Evolutionary conservation across 2,113 vertebrate genomes (phyloP).

Genomic region (Podarcis muralis): DNA sequence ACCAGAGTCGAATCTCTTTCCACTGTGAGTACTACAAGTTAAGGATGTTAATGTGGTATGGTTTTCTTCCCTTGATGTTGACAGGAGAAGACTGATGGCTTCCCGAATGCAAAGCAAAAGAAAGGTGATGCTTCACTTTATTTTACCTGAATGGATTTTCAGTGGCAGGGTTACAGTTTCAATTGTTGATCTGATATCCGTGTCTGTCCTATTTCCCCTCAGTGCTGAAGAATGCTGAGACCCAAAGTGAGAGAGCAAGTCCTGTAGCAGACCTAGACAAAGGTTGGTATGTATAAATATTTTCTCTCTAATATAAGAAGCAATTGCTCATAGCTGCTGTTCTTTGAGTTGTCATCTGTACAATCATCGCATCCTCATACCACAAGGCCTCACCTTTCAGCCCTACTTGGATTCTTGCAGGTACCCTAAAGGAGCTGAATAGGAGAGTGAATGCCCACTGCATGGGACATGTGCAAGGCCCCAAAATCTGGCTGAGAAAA

Average conservation of each 20-base stretch:
- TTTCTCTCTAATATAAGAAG: not conserved
- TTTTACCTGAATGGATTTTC: not conserved
- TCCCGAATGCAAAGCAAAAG: conserved; percentile 71
- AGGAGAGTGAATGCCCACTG: too few relatives aligned
- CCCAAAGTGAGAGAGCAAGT: conserved; percentile 77
- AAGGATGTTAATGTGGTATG: not conserved
- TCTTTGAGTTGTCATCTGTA: not conserved
- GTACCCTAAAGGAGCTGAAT: not conserved
- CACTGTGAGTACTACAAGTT: not conserved
- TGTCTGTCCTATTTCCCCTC: conserved; percentile 21
- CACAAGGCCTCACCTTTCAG: not conserved
- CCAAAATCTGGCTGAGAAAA: not conserved
- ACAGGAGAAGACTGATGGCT: conserved; percentile 80
- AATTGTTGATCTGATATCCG: conserved; percentile 31
- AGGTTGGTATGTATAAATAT: conserved; percentile 75
- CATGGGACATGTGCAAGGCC: not conserved
- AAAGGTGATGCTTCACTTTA: conserved; percentile 78
- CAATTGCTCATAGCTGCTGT: not conserved
- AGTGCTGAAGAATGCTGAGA: conserved; percentile 80
- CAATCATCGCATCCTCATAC: not conserved
- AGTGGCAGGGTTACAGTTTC: not conserved
- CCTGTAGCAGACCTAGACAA: conserved; percentile 80
- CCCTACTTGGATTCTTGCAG: not conserved
- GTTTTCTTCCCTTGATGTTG: conserved; percentile 32
- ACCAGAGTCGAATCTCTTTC: not conserved